Conservation (phyloP, 92 coral and sea anemone species). For the Epizoanthus scotinus region DNA sequence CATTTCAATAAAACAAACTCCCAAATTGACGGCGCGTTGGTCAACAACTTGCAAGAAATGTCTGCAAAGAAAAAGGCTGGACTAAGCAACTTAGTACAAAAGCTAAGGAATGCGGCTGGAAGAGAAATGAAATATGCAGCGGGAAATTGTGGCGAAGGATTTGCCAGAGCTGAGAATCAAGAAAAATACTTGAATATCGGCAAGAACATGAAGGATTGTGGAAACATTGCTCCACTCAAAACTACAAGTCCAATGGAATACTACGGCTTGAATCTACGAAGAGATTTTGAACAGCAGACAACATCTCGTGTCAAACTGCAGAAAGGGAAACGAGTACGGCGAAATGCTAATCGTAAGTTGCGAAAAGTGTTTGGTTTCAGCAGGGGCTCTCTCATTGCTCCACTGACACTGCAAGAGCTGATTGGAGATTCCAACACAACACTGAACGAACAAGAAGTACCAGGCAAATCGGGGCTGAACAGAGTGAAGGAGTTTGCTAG, state of each 20-base stretch:
- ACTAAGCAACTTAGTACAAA: slow-evolving; percentile 1
- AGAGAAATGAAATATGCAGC: slow-evolving; percentile 22
- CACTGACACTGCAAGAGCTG: neutral
- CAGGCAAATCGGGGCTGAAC: neutral
- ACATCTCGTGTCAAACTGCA: neutral
- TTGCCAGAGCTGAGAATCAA: neutral
- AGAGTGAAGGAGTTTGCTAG: slow-evolving; percentile 25
- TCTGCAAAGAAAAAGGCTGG: slow-evolving; percentile 3
- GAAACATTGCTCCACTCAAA: neutral
- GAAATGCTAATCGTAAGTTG: slow-evolving; percentile 20
- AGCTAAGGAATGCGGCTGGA: slow-evolving; percentile 1
- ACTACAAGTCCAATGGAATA: neutral
- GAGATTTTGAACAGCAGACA: neutral
- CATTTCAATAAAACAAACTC: neutral
- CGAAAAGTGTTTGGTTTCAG: slow-evolving; percentile 23
- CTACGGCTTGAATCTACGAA: slow-evolving; percentile 3
- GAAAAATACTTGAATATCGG: neutral
- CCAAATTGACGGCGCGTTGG: neutral
- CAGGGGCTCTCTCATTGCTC: neutral
- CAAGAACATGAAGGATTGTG: neutral
- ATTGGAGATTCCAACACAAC: neutral
- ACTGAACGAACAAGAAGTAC: neutral
- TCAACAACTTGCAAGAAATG: neutral
- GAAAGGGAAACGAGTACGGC: neutral
- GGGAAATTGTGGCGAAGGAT: neutral